Base-by-base conservation (phyloP, 1,140 invertebrate species). In the Tenebrio molitor region DNA sequence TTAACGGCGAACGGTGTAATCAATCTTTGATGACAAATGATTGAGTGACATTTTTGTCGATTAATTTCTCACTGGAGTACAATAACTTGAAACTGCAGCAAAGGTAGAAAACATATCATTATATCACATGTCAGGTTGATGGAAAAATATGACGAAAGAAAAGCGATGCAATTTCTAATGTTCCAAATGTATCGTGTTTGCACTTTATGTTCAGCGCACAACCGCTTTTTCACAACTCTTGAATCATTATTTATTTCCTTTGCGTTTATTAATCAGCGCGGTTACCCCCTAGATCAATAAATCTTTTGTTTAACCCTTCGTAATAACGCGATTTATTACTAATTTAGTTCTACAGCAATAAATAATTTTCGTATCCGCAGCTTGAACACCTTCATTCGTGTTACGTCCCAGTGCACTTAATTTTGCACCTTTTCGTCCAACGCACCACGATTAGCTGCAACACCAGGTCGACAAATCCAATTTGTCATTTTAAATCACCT, bases 171-270 rank as follows among this genome's bases (percentile, higher is more conserved):
- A 66, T 66, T 66, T 42, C 64, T 66, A 66, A 66, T 66, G 23
- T 66, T 66, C 44, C 36, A 66, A n/a, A 66, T 39, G 36, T 66
- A 66, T 66, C 64, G 64, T 66, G 64, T 66, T 66, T 44, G 64
- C 36, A 66, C 64, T 41, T 41, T 42, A 64, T 66, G 64, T 66
- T 44, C 64, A 44, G 12, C 17, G 25, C 42, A 15, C 17, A 16
- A 66, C 12, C 39, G 44, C 34, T 66, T 44, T 66, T 44, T 66
- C 64, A 44, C 64, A 66, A 66, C 15, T 42, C 39, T 66, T 42
- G 36, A 44, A 66, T 42, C 64, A 66, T 66, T 66, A 66, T 66
- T 66, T 44, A 66, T 21, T 41, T 66, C 42, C 36, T 66, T 66
- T 66, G 21, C 36, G 64, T 66, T 66, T 66, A 66, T 66, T 66